Evolutionary conservation across 2,113 vertebrate species (phyloP), one percentile per base, ranked within the genome.

Genomic region (Pterocles orientalis): DNA sequence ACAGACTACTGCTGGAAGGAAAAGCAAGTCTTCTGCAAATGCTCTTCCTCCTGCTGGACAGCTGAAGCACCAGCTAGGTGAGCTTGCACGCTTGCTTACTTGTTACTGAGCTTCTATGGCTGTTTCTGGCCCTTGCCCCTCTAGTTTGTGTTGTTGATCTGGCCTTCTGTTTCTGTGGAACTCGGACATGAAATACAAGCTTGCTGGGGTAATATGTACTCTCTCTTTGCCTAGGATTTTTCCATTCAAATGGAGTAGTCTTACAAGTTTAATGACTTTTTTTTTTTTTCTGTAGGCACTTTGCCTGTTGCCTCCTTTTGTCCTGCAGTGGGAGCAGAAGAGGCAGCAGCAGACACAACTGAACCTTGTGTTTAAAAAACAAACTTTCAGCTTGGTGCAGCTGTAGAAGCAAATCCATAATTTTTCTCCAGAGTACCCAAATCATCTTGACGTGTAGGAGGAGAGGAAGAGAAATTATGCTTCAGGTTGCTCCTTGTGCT

Each of bases 251-350:
- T 65, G 66, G 57, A 76, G 70, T 23, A 10, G 65, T 33, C 39
- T 41, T 34, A 25, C 25, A 53, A 31, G 58, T 43, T 82, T 56
- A 69, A 39, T 69, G 3, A 41, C 41, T 57, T 48, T 50, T 18
- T 45, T 53, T 39, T 39, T 26, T 50, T 51, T 51, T 43, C 16
- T 14, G 7, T 33, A 45, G 31, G 34, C 9, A 8, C 33, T 93
- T 79, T 51, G 45, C 53, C 26, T 41, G 3, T 65, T 95, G 57
- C 19, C 58, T 94, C 47, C 23, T 72, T 60, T 33, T 77, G 70
- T 72, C 90, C 71, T 88, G 68, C 64, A 57, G 66, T 61, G 54
- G 75, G 92, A 94, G 89, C 77, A 90, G 93, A 64, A 89, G 62
- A 88, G 79, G 75, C 66, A 90, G 66, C 57, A 88, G 41, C 58